phyloP scores from a whole-genome alignment of 2,888 invertebrate genomes.

The Laothoe populi region DNA sequence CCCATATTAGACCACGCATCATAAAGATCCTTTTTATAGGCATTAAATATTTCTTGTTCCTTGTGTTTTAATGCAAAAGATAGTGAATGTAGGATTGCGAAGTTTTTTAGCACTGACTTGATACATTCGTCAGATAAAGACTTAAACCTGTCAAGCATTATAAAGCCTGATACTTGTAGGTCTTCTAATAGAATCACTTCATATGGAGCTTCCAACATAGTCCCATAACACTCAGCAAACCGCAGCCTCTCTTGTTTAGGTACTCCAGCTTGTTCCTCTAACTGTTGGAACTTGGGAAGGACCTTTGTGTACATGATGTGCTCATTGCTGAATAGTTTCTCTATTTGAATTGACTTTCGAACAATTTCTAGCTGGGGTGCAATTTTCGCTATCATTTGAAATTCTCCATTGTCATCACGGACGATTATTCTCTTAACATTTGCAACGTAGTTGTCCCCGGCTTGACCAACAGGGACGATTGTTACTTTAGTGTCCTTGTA shows the following conservation, averaged over 20 bases:
- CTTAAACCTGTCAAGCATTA: slow-evolving; percentile 42
- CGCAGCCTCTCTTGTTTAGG: slow-evolving; percentile 39
- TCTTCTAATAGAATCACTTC: slow-evolving; percentile 52
- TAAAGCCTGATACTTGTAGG: slow-evolving; percentile 36
- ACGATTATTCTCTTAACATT: slow-evolving; percentile 34
- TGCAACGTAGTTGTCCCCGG: slow-evolving; percentile 38
- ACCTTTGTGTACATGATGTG: slow-evolving; percentile 44
- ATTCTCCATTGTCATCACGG: slow-evolving; percentile 34
- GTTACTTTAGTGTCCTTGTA: slow-evolving; percentile 31
- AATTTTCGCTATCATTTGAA: slow-evolving; percentile 47
- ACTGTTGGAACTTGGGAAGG: slow-evolving; percentile 34
- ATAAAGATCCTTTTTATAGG: slow-evolving; percentile 24
- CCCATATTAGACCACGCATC: slow-evolving; percentile 30
- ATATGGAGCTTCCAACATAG: slow-evolving; percentile 36
- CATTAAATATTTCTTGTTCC: slow-evolving; percentile 36
- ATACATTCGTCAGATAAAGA: slow-evolving; percentile 39
- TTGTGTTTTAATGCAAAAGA: slow-evolving; percentile 43
- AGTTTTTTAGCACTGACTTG: slow-evolving; percentile 39
- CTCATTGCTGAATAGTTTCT: slow-evolving; percentile 45
- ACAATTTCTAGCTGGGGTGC: slow-evolving; percentile 38
- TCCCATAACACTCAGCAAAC: slow-evolving; percentile 47
- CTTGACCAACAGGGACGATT: slow-evolving; percentile 34
- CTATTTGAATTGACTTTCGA: slow-evolving; percentile 32
- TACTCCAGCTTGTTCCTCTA: slow-evolving; percentile 33
- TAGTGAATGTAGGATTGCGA: slow-evolving; percentile 45